Percentiles rank a stretch among this genome's conserved stretches.
These are phyloP conservation scores for Mirounga angustirostris DNA, from an alignment of 2,113 vertebrate genomes.

Conservation along the genomic window DNA sequence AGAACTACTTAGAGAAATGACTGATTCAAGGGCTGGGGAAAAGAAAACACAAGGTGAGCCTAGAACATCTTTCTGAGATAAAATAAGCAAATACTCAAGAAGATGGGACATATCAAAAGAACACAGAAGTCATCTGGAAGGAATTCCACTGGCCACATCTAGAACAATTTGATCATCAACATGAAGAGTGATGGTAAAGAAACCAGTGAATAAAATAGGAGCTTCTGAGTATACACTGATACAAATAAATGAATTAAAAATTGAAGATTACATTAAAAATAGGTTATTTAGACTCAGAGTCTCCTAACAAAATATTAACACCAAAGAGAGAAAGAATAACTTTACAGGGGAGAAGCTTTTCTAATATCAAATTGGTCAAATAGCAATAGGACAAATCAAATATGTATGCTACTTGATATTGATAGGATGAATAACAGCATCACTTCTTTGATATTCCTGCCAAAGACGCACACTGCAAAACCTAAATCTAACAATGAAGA, in stretches of 20 bases:
- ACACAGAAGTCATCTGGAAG: background rate
- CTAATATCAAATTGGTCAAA: background rate
- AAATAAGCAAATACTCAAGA: background rate
- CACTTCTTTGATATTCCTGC: background rate
- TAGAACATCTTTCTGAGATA: background rate
- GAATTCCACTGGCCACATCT: background rate
- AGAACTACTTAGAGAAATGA: conserved; percentile 8
- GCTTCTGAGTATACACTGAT: background rate
- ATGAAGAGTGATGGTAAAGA: background rate
- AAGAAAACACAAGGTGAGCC: background rate
- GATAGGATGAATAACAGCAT: background rate
- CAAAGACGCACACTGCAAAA: background rate
- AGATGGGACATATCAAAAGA: background rate
- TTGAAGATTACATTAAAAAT: background rate
- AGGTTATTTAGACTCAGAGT: background rate
- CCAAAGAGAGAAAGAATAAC: background rate
- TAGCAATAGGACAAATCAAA: background rate
- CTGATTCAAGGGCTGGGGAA: background rate
- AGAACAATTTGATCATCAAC: background rate
- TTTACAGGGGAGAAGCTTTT: background rate
- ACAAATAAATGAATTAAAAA: background rate
- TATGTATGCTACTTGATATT: background rate
- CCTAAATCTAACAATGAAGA: background rate
- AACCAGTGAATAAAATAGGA: background rate
- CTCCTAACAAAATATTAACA: background rate